Base-by-base conservation (phyloP, 64 coral and sea anemone species). In the Trachythela sp. region DNA sequence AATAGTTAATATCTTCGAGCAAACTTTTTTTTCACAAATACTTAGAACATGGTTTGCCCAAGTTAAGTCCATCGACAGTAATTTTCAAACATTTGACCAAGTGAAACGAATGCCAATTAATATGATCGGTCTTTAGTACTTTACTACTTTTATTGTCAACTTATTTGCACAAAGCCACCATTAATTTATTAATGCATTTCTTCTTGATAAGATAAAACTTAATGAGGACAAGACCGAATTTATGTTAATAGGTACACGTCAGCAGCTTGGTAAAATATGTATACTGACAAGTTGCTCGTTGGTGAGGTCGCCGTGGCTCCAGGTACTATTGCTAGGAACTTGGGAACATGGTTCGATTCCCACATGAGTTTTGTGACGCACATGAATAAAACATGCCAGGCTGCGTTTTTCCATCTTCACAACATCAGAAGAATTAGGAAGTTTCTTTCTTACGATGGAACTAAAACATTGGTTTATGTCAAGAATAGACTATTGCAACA, bases 401-500 rank as follows among this genome's bases (percentile, higher is more conserved):
- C 56, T 27, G 18, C 24, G 56, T 24, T 64, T 64, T 64, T 24
- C 4, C 56, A 64, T 26, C 8, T 64, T 6, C 26, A n/a, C 24
- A 64, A 64, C 0, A 64, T 64, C 8, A 20, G 56, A 0, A 0
- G 20, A n/a, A n/a, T 64, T n/a, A 64, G 56, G 26, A 64, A 64
- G 22, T 64, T 24, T 64, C 24, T 64, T 24, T 18, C 15, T 18
- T n/a, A 8, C 18, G 56, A 64, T 18, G 26, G 6, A 10, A 64
- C 15, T 7, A 20, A 64, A 64, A 24, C 26, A 20, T 64, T 18
- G 56, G 13, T n/a, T 88, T 41, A 88, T 76, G 39, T 42, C 71
- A 83, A 39, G 71, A 89, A 56, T 89, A 89, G 88, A 89, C 48
- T 89, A 89, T 90, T 90, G 77, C 48, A 83, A 89, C 71, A 89